A percentile compares a stretch with the other conserved stretches of the same genome.
These are phyloP conservation scores for Emys orbicularis DNA, from an alignment of 2,797 vertebrate species.

Conservation along the genomic window DNA sequence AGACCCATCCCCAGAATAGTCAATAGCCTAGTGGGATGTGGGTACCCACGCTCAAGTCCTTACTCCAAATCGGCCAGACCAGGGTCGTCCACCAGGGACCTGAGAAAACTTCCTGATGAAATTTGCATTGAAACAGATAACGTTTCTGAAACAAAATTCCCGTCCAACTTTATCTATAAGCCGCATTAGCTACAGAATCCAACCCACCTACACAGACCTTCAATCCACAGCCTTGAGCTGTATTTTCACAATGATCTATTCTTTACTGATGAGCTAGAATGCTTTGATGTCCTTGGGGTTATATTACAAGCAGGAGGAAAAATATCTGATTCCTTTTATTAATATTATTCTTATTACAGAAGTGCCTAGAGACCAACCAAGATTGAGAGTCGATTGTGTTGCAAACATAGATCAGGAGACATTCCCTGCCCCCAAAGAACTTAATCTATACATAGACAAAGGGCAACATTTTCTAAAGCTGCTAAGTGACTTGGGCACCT, in stretches of 20 bases:
- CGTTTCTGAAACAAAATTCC: not conserved
- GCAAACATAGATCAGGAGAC: not conserved
- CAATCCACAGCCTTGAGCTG: fast-evolving
- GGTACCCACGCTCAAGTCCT: not conserved
- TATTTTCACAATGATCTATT: not conserved
- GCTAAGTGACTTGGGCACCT: fast-evolving
- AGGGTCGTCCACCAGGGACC: not conserved
- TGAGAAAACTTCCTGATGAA: not conserved
- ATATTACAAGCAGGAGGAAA: not conserved
- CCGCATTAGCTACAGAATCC: not conserved
- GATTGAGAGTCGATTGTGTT: not conserved
- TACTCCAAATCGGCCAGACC: not conserved
- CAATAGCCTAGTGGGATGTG: not conserved
- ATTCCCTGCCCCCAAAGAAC: not conserved
- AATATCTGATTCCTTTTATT: not conserved
- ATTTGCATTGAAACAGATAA: not conserved
- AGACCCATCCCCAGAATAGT: not conserved
- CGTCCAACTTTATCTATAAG: not conserved
- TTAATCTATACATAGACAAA: not conserved
- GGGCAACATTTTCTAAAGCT: not conserved
- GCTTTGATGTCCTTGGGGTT: fast-evolving
- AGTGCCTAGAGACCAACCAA: fast-evolving
- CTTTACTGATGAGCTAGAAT: not conserved
- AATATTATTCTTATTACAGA: not conserved
- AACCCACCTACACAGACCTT: not conserved